Base-by-base conservation (phyloP, 2,113 vertebrate genomes). In the Chlamydotis undulata region DNA sequence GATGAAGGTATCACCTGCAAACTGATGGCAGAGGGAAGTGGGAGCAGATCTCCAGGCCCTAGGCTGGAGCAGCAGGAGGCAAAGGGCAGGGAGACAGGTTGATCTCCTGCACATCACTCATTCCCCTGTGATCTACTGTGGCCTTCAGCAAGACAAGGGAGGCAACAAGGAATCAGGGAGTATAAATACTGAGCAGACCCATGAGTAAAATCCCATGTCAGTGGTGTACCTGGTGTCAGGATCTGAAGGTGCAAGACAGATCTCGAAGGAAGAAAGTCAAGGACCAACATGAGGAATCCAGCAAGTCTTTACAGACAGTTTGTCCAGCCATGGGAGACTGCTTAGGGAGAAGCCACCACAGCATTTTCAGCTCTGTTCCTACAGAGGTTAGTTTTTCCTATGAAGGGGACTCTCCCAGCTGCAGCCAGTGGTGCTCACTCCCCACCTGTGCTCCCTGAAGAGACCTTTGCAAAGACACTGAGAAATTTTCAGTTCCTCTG, bases 161-260 rank as follows among this genome's bases (percentile, higher is more conserved):
- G 49, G 23, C 11, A 56, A 10, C 25, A 37, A 35, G 18, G 35
- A 49, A 14, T 11, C 13, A 28, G 22, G 28, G 19, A 56, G 15
- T 43, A 16, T 43, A 43, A 64, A 2, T 3, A 6, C 26, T 9
- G 29, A 86, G 50, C 45, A 69, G 10, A 12, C 7, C 33, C 73
- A 35, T 0, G 0, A 35, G 6, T 47, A 57, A 70, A 61, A n/a
- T 10, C 22, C 23, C 18, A 14, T 7, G 3, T 14, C 57, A 22
- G 19, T 9, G 9, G 4, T 50, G 76, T 76, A 1, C 37, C 19
- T 16, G 11, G 16, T 31, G 14, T 21, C 41, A 50, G 22, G 57
- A 19, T n/a, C 50, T 35, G 28, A 68, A 37, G 8, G 6, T 61
- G 31, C 13, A 60, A 61, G 73, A 6, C 59, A 57, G 14, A 16